Base-by-base conservation (phyloP, 2,888 invertebrate species). In the Agonopterix alstromeriana region DNA sequence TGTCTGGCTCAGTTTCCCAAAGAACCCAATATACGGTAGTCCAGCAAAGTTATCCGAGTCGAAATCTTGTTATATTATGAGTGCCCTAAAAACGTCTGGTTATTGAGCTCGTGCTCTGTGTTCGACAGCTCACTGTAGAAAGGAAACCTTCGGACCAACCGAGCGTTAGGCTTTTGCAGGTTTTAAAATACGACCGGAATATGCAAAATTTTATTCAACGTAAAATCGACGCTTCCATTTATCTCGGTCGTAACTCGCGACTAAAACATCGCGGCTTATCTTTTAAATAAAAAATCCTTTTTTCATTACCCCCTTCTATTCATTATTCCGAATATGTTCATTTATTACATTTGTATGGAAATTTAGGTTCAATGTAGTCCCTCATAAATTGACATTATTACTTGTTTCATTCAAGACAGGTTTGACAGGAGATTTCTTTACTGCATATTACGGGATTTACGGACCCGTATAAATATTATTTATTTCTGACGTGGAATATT, bases 271-370 rank as follows among this genome's bases (percentile, higher is more conserved):
- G 53, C 48, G 53, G 52, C 53, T 58, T 59, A 55, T 58, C 56
- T 61, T 63, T 70, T 67, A 65, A 72, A 63, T 68, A 68, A 76
- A 73, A 67, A 62, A 56, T 56, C 55, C 58, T 60, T 70, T 75
- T 60, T 70, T 74, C 63, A 74, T 73, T 71, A 67, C 67, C 60
- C 58, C 53, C 56, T 59, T 60, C 61, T 70, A 68, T 77, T 73
- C 62, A 74, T 78, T 77, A 73, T 73, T 67, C 66, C 50, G 59
- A 64, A 66, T 70, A 62, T 67, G 64, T 58, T 61, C 65, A 68
- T 72, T 77, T 77, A 82, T 81, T 77, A 75, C 65, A 76, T 77
- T 67, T 73, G 63, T 78, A 83, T 82, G 80, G 72, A 75, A 81
- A 83, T 79, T 54, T 57, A 62, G 59, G 58, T 54, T 61, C 65